Evolutionary conservation across 2,113 vertebrate genomes (phyloP).

Genomic region (Dipodomys merriami): DNA sequence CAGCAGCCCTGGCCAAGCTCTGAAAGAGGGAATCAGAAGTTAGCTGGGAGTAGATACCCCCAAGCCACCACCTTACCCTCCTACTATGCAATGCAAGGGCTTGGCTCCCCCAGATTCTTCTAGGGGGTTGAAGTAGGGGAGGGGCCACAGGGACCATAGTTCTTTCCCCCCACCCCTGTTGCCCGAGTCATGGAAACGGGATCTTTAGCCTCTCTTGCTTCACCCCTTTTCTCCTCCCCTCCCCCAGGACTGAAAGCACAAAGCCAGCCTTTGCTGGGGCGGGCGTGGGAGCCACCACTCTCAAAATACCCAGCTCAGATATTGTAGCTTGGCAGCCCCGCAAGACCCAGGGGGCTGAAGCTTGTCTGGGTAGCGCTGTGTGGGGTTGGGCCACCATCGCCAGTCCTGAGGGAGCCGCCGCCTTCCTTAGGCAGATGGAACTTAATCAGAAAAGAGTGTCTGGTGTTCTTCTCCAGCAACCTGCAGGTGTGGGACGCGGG

Average conservation of each 20-base stretch:
- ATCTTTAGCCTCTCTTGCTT: conserved; percentile 47
- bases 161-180: rapidly evolving
- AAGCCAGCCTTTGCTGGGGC: conserved; percentile 78
- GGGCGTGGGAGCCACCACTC: conserved; percentile 71
- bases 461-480: conserved; percentile 33
- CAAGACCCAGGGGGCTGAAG: conserved; percentile 69
- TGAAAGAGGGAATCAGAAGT: not conserved
- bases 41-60: not conserved
- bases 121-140: not conserved
- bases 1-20: not conserved
- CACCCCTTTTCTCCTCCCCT: not conserved
- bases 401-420: not conserved
- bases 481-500: not conserved
- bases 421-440: conserved; percentile 33
- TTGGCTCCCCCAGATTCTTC: not conserved
- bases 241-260: conserved; percentile 51
- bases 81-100: not conserved
- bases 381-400: conserved; percentile 28
- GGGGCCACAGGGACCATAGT: rapidly evolving
- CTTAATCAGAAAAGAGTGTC: conserved; percentile 11
- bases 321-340: conserved; percentile 71
- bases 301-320: conserved; percentile 67
- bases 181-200: not conserved
- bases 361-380: conserved; percentile 56
- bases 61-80: not conserved